Percentiles rank a stretch among this genome's conserved stretches.
phyloP scores from a whole-genome alignment of 1,140 invertebrate genomes.

The Sitophilus oryzae region DNA sequence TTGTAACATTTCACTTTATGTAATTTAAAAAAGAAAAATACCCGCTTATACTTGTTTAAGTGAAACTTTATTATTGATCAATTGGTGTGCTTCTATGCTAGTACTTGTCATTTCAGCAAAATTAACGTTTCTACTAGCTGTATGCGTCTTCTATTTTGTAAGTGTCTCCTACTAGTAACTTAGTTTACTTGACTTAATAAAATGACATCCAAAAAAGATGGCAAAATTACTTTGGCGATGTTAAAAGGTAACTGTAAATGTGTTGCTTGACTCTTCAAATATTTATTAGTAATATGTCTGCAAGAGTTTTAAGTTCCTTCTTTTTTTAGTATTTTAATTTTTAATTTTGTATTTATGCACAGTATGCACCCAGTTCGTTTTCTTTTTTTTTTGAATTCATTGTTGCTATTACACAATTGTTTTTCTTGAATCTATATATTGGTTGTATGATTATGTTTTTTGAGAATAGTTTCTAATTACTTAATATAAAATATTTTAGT shows the following conservation, averaged over 20 bases:
- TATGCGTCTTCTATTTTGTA: neutral
- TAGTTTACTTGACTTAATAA: slow-evolving; percentile 2
- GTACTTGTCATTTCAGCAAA: slow-evolving; percentile 7
- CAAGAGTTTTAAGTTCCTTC: too few species aligned
- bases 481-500: too few species aligned
- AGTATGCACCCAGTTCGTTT: neutral
- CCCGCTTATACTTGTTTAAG: neutral
- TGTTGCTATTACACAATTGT: too few species aligned
- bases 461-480: too few species aligned
- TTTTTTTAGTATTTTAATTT: slow-evolving; percentile 11
- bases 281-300: too few species aligned
- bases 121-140: neutral
- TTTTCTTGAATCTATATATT: too few species aligned
- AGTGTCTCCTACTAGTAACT: slow-evolving; percentile 4
- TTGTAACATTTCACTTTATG: neutral
- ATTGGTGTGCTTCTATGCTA: slow-evolving; percentile 3
- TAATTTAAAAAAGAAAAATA: neutral
- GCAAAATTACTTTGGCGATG: slow-evolving; percentile 43
- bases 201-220: slow-evolving; percentile 33
- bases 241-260: slow-evolving; percentile 43
- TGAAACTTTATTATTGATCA: neutral
- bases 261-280: too few species aligned
- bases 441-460: too few species aligned
- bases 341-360: neutral
- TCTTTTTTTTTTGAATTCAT: neutral